A percentile compares a stretch with the other conserved stretches of the same genome.
Evolutionary conservation across 2,113 vertebrate species (phyloP).

Genomic region (Naja naja): DNA sequence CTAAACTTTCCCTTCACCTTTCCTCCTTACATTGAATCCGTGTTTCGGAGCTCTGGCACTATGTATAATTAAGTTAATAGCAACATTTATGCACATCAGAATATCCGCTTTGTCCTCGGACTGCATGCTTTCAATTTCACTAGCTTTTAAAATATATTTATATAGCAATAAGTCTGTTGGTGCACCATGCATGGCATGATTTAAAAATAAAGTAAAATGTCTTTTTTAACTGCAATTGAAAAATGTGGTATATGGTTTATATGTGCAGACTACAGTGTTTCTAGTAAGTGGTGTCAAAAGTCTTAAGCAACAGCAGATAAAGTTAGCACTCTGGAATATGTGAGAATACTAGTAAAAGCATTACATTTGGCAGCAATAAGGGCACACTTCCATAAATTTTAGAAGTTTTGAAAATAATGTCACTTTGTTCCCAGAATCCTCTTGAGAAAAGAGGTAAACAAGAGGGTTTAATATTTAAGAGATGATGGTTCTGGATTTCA

Average conservation of each 20-base stretch:
- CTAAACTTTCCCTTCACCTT: conserved; percentile 35
- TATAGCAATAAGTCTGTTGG: neutral
- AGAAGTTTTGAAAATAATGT: neutral
- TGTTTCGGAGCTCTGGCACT: conserved; percentile 49
- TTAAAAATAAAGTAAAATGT: neutral
- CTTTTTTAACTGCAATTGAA: conserved; percentile 38
- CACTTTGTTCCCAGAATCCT: neutral
- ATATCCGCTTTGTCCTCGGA: conserved; percentile 33
- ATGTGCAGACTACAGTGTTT: conserved; percentile 40
- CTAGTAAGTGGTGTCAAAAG: neutral
- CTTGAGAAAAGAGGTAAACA: neutral
- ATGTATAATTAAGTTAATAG: conserved; percentile 39
- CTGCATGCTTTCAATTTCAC: conserved; percentile 60
- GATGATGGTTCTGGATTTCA: no score
- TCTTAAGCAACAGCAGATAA: neutral
- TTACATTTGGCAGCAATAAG: neutral
- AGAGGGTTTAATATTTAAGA: neutral
- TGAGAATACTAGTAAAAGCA: neutral
- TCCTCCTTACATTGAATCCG: conserved; percentile 20
- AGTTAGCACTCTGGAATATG: neutral
- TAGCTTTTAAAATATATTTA: conserved; percentile 36
- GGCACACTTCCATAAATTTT: neutral
- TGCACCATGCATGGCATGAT: conserved; percentile 54
- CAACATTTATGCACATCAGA: neutral
- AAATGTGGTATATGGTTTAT: conserved; percentile 32